phyloP scores from a whole-genome alignment of 1,140 invertebrate species.

The Pentalonia nigronervosa region DNA sequence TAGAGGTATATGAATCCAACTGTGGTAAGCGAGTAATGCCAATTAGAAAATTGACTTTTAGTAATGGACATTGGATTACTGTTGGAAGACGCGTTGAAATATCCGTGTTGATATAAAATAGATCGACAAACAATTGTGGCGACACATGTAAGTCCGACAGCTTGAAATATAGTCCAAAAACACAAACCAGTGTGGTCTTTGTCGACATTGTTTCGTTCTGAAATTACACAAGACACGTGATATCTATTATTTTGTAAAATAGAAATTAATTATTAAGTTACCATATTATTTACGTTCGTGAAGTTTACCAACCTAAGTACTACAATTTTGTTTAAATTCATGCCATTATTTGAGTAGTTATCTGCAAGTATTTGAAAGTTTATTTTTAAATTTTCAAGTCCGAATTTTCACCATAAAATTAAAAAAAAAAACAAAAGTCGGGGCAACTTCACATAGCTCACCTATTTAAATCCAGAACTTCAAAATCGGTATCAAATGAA shows the following conservation, averaged over 20 bases:
- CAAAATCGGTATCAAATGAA: too few relatives aligned
- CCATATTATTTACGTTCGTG: too few relatives aligned
- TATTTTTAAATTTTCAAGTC: too few relatives aligned
- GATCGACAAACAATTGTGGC: conserved; percentile 29
- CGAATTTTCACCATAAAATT: too few relatives aligned
- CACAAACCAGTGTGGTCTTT: background rate
- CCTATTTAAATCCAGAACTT: too few relatives aligned
- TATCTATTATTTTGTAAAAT: background rate
- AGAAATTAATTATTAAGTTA: background rate
- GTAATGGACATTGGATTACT: background rate
- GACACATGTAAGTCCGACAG: conserved; percentile 8
- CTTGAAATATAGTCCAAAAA: conserved; percentile 41
- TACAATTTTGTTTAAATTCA: too few relatives aligned
- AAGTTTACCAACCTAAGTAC: too few relatives aligned
- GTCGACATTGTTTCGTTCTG: background rate
- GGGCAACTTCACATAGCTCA: too few relatives aligned
- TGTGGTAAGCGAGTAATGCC: conserved; percentile 35
- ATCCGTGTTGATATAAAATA: background rate
- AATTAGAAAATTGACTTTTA: conserved; percentile 30
- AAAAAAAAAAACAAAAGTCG: too few relatives aligned
- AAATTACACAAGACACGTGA: background rate
- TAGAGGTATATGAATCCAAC: conserved; percentile 45
- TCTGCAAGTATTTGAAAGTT: too few relatives aligned
- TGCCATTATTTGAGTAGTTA: too few relatives aligned
- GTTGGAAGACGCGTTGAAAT: background rate